Base-by-base conservation (phyloP, 2,113 vertebrate species). In the Vicugna pacos region DNA sequence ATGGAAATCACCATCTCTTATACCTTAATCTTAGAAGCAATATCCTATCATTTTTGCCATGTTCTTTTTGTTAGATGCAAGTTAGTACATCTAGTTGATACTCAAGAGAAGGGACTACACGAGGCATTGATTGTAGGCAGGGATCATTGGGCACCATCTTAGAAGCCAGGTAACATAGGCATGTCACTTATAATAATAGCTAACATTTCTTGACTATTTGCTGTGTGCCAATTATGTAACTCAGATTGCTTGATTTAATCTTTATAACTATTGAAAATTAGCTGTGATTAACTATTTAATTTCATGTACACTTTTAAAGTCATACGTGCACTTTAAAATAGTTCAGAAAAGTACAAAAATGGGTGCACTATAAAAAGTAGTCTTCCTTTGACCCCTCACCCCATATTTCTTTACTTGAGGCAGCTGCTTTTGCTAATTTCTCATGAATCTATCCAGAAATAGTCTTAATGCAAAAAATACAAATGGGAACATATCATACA, bases 241-340 rank as follows among this genome's bases (percentile, higher is more conserved):
- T 73, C 82, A 60, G 73, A 75, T 91, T 67, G 52, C 58, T 81
- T 94, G 50, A 75, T 96, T 62, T 67, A 81, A 69, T 87, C 42
- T 91, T 91, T 76, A 19, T 0, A 60, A 8, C 50, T 60, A 4
- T 52, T 91, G 20, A 5, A 90, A 77, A 67, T 26, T 88, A 92
- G 65, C 65, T 89, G 50, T 62, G 58, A 72, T 65, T 65, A 35
- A 4, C 24, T 62, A 7, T 91, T 70, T 79, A 77, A 77, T 89
- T 85, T 52, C n/a, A 76, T 67, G 30, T 87, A 70, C 9, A 12
- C 48, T 87, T 85, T 91, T 79, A 24, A 84, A 95, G 42, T 91
- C 67, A 65, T 84, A 8, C 24, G 19, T 77, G 50, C 50, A 85
- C 22, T 8, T 70, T 91, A 77, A 90, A 85, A 11, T 77, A 48